Conservation (phyloP, 1,140 invertebrate species). For the Calycopis cecrops region DNA sequence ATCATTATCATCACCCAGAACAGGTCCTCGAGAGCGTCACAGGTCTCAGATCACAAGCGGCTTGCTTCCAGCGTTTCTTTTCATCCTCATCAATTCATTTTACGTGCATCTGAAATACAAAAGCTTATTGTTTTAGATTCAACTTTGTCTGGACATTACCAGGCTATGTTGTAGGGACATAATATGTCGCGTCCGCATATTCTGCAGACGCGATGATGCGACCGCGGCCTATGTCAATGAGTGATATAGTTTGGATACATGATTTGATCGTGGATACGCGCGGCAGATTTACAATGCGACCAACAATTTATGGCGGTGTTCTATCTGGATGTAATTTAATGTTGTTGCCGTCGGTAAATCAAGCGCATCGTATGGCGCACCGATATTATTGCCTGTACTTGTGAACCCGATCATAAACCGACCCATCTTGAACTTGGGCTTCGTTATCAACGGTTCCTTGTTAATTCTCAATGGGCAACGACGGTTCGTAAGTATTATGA, state of each 20-base stretch:
- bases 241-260: constrained; percentile 60
- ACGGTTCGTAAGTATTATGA: too few relatives aligned
- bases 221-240: constrained; percentile 38
- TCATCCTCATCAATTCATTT: too few relatives aligned
- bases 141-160: too few relatives aligned
- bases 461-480: too few relatives aligned
- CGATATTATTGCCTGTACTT: constrained; percentile 50
- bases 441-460: not conserved
- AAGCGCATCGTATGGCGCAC: constrained; percentile 56
- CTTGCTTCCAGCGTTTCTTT: too few relatives aligned
- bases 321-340: constrained; percentile 73
- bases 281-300: constrained; percentile 69
- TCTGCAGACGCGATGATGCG: not conserved
- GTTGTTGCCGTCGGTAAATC: constrained; percentile 66
- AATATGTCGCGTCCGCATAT: too few relatives aligned
- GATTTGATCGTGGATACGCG: constrained; percentile 65
- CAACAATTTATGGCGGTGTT: constrained; percentile 68
- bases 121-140: too few relatives aligned
- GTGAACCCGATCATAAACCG: constrained; percentile 32
- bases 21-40: too few relatives aligned
- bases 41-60: too few relatives aligned
- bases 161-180: too few relatives aligned
- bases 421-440: constrained; percentile 15
- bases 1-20: too few relatives aligned
- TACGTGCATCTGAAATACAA: too few relatives aligned